These are phyloP conservation scores for Chanos chanos DNA, from an alignment of 2,797 vertebrate species.

Conservation along the genomic window DNA sequence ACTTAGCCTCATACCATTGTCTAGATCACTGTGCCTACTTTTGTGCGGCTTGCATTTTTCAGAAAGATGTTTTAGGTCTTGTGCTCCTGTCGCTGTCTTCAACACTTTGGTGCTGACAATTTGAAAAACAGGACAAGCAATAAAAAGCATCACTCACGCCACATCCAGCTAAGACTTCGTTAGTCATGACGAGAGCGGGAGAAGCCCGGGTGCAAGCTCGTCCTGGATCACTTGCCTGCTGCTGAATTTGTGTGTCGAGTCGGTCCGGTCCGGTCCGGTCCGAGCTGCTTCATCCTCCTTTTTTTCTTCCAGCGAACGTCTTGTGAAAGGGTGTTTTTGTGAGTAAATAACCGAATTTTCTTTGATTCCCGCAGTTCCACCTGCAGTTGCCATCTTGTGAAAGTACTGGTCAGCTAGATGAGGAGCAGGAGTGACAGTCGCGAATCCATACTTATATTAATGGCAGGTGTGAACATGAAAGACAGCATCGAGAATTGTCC, in stretches of 20 bases:
- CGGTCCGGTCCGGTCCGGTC: too few relatives aligned
- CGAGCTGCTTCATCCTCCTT: slow-evolving; percentile 24
- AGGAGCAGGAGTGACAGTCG: too few relatives aligned
- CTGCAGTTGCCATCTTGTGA: too few relatives aligned
- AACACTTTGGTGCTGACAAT: slow-evolving; percentile 1
- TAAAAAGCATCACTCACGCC: slow-evolving; percentile 17
- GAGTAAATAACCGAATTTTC: not conserved
- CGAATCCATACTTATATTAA: too few relatives aligned
- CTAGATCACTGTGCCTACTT: slow-evolving; percentile 12
- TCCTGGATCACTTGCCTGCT: slow-evolving; percentile 10
- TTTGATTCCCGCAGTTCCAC: too few relatives aligned
- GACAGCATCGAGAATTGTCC: too few relatives aligned
- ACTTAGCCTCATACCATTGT: slow-evolving; percentile 1
- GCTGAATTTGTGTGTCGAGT: slow-evolving; percentile 13
- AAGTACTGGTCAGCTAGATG: too few relatives aligned
- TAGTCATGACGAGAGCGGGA: slow-evolving; percentile 11
- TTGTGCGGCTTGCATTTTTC: slow-evolving; percentile 11
- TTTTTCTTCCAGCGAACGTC: slow-evolving; percentile 10
- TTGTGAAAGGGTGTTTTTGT: not conserved
- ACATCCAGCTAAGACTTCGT: slow-evolving; percentile 11
- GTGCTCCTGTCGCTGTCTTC: slow-evolving; percentile 5
- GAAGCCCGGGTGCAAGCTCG: slow-evolving; percentile 13
- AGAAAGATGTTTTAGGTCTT: slow-evolving; percentile 15
- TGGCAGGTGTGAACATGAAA: too few relatives aligned
- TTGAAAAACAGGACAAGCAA: slow-evolving; percentile 28